Base-by-base conservation (phyloP, 1,140 invertebrate species). In the Armadillidium nasatum region DNA sequence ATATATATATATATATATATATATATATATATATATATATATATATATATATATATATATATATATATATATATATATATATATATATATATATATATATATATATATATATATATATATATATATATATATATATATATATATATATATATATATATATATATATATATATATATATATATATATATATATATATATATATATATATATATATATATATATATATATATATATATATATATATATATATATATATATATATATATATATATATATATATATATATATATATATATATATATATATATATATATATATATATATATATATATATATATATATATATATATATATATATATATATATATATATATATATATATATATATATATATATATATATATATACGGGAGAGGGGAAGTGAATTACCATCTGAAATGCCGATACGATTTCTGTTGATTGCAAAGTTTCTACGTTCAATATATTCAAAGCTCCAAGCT, bases 401-500 rank as follows among this genome's bases (percentile, higher is more conserved):
- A 60, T 60, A 60, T 4, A 60, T 4, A 13, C n/a, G 50, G 50
- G 50, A 15, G 50, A 2, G 7, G 19, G 50, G 19, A 7, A 7
- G n/a, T 33, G 2, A 71, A 74, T 79, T 80, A 82, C 81, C 73
- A 82, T 77, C 43, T 76, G 43, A 19, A 80, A 73, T 44, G 73
- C 15, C 3, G 75, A 76, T 21, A 74, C 70, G n/a, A 78, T 19
- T 43, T 78, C 77, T 9, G 45, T 43, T 10, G 77, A 23, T 10
- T 60, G 66, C 21, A 68, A 73, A 3, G 78, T 76, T 23, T 71
- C 75, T 0, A 80, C 81, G 73, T 78, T 76, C 72, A 77, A 83
- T 3, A 82, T 71, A 21, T 79, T 73, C 10, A 83, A 76, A 15
- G 79, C 80, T 15, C 78, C 79, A 0, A 74, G 19, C 6, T 75